A percentile compares a stretch with the other conserved stretches of the same genome.
Conservation (phyloP, 2,888 invertebrate genomes). For the Lapara coniferarum region DNA sequence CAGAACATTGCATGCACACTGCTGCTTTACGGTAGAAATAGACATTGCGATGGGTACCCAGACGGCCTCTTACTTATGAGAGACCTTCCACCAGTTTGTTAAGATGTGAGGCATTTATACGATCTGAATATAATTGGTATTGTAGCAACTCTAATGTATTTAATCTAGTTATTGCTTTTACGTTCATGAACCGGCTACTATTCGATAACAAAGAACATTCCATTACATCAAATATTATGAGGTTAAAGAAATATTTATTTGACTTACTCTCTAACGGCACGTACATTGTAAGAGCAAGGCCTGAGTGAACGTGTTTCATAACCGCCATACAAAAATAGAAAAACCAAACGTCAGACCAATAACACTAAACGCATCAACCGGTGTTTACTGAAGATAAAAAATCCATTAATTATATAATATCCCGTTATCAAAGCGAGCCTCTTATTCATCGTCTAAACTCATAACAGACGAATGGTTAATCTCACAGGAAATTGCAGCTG, state of each 20-base stretch:
- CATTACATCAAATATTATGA: conserved; percentile 2
- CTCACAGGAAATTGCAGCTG: background rate
- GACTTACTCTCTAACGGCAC: conserved; percentile 3
- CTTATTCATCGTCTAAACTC: conserved; percentile 10
- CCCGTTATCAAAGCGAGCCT: conserved; percentile 32
- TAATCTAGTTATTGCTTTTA: too few relatives aligned
- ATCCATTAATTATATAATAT: conserved; percentile 42
- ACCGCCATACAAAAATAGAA: conserved; percentile 26
- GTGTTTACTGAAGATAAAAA: conserved; percentile 38
- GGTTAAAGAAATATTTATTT: conserved; percentile 18
- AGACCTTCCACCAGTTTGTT: too few relatives aligned
- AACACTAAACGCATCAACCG: conserved; percentile 38
- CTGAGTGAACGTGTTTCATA: conserved; percentile 25
- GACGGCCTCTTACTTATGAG: too few relatives aligned
- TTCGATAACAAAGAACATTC: background rate
- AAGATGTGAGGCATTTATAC: too few relatives aligned
- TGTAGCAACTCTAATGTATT: too few relatives aligned
- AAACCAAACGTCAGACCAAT: conserved; percentile 33
- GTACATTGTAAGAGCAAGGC: conserved; percentile 1
- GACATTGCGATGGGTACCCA: too few relatives aligned
- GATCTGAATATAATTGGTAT: too few relatives aligned
- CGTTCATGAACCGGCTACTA: background rate
- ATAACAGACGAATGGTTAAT: conserved; percentile 7
- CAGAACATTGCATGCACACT: too few relatives aligned
- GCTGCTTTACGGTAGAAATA: too few relatives aligned